Percentiles rank a stretch among this genome's conserved stretches.
Conservation (phyloP, 2,888 invertebrate species). For the Scaptomyza cyrtandrae region DNA sequence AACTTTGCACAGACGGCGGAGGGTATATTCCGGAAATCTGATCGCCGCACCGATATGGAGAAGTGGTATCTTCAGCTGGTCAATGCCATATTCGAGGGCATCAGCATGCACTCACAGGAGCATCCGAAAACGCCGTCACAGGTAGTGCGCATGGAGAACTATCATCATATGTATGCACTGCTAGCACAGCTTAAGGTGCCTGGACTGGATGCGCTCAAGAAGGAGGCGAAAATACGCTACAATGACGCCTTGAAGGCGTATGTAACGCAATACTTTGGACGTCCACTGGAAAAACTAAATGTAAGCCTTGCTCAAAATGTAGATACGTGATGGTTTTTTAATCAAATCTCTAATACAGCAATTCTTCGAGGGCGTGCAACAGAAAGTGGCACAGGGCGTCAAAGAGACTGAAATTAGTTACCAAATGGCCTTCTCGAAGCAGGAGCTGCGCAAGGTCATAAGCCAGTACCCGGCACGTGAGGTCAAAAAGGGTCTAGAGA, state of each 20-base stretch:
- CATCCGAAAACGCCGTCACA: conserved; percentile 96
- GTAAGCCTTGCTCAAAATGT: conserved; percentile 85
- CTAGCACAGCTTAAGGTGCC: conserved; percentile 95
- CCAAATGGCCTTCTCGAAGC: conserved; percentile 98
- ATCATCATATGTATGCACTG: conserved; percentile 95
- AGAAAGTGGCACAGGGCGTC: conserved; percentile 96
- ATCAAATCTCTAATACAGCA: conserved; percentile 86
- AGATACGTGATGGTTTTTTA: not conserved
- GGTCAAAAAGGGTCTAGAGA: conserved; percentile 96
- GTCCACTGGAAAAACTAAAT: conserved; percentile 95
- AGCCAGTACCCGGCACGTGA: conserved; percentile 96
- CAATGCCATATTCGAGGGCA: conserved; percentile 93
- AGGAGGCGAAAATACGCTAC: conserved; percentile 95
- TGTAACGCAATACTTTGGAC: conserved; percentile 97
- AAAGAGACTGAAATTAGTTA: conserved; percentile 99
- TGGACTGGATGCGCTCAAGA: conserved; percentile 93
- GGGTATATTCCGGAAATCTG: conserved; percentile 93
- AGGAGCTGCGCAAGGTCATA: conserved; percentile 97
- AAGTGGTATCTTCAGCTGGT: conserved; percentile 94
- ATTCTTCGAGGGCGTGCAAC: conserved; percentile 98
- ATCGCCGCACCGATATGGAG: conserved; percentile 94
- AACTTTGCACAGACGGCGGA: conserved; percentile 95
- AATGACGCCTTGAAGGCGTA: conserved; percentile 95
- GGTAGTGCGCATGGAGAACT: conserved; percentile 98
- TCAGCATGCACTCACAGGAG: conserved; percentile 91